These are phyloP conservation scores for Chymomyza caudatula DNA, from an alignment of 2,888 invertebrate species.

Conservation along the genomic window DNA sequence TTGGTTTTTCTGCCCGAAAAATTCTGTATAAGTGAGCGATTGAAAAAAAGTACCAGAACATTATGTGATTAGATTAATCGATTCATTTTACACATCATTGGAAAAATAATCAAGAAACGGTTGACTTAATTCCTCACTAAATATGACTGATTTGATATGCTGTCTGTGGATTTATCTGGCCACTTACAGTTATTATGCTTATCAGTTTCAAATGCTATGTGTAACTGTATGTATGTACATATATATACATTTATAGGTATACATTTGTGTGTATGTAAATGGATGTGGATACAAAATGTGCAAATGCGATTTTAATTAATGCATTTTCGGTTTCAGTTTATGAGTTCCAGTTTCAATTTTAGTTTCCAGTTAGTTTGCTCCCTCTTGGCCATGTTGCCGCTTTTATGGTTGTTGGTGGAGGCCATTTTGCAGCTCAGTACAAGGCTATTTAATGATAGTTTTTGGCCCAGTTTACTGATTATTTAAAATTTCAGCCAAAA, in stretches of 20 bases:
- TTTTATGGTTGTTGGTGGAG: constrained; percentile 7
- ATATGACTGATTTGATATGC: background rate
- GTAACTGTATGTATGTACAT: background rate
- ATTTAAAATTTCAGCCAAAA: constrained; percentile 7
- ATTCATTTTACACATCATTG: background rate
- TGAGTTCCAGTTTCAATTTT: background rate
- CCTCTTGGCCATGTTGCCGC: background rate
- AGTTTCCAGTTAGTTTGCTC: background rate
- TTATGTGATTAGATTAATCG: background rate
- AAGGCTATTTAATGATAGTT: background rate
- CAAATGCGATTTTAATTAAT: constrained; percentile 43
- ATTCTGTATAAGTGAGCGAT: too few relatives aligned
- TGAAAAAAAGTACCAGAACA: too few relatives aligned
- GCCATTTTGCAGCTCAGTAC: background rate
- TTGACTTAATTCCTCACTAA: background rate
- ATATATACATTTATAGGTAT: background rate
- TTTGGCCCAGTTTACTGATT: constrained; percentile 9
- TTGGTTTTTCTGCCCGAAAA: too few relatives aligned
- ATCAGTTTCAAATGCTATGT: background rate
- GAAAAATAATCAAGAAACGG: background rate
- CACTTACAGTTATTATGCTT: background rate
- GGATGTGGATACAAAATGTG: constrained; percentile 15
- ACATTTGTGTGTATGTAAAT: background rate
- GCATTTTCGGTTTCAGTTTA: constrained; percentile 17
- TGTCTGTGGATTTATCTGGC: background rate